phyloP scores from a whole-genome alignment of 2,113 vertebrate genomes.

The Otolemur garnettii region DNA sequence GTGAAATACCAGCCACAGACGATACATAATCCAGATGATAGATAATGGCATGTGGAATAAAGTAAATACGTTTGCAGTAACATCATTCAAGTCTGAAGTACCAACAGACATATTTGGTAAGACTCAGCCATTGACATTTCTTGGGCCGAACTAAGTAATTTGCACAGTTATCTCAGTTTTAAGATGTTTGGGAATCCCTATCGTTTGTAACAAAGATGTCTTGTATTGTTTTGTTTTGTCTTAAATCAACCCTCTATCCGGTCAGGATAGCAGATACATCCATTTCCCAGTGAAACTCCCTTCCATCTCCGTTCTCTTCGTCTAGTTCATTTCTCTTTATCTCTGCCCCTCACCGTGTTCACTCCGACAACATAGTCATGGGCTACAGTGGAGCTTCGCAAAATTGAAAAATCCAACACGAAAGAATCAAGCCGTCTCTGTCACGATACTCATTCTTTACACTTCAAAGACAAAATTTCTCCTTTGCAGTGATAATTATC shows the following conservation, averaged over 20 bases:
- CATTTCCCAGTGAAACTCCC: neutral
- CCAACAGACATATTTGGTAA: neutral
- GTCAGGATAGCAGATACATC: neutral
- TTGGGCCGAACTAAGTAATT: neutral
- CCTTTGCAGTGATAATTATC: slow-evolving; percentile 39
- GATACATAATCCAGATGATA: no score
- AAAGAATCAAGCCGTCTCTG: neutral
- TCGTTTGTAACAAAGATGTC: slow-evolving; percentile 14
- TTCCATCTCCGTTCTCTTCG: neutral
- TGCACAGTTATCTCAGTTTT: slow-evolving; percentile 29
- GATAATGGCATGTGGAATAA: no score
- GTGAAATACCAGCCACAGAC: no score
- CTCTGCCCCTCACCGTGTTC: neutral
- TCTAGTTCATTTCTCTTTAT: neutral
- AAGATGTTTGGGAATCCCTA: slow-evolving; percentile 24
- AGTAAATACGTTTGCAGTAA: no score
- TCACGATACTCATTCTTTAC: neutral
- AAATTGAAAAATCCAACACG: neutral
- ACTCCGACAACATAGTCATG: neutral
- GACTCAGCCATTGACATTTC: slow-evolving; percentile 2
- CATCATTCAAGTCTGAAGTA: neutral
- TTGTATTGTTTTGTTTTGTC: neutral
- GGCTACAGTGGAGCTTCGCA: neutral
- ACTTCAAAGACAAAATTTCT: slow-evolving; percentile 35
- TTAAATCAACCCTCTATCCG: neutral